A percentile compares a stretch with the other conserved stretches of the same genome.
phyloP scores from a whole-genome alignment of 2,113 vertebrate genomes.

The Macrotus californicus region DNA sequence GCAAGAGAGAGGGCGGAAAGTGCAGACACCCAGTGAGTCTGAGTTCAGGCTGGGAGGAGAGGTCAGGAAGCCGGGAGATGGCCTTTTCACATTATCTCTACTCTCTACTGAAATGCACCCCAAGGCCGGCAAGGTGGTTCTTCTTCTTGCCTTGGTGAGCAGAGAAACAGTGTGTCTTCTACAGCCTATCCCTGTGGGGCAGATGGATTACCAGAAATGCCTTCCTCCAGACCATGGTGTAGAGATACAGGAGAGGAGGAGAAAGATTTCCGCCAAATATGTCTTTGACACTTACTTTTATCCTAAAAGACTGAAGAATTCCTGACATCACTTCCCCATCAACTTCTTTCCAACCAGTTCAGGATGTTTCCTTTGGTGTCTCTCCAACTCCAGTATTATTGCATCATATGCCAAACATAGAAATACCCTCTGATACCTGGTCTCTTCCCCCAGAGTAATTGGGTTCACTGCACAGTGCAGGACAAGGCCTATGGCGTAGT shows the following conservation, averaged over 20 bases:
- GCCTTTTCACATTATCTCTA: background rate
- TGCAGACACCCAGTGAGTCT: background rate
- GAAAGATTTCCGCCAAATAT: background rate
- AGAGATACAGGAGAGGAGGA: background rate
- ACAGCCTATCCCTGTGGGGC: accelerated
- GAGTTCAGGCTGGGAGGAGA: accelerated
- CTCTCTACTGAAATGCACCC: background rate
- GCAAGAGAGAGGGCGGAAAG: background rate
- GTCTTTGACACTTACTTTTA: background rate
- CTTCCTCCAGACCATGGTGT: background rate
- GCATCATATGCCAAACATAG: background rate
- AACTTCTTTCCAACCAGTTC: background rate
- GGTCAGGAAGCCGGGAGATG: accelerated
- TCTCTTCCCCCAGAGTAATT: background rate
- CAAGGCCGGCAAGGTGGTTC: no score
- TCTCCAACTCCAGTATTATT: background rate
- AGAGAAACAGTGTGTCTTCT: background rate
- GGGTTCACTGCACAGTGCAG: background rate
- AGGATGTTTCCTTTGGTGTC: accelerated
- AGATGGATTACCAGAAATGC: background rate
- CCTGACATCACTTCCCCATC: background rate
- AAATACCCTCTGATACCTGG: background rate
- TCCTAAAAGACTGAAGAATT: background rate
- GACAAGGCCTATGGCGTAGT: no score
- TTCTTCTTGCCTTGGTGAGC: background rate